These are phyloP conservation scores for Hydrozoanthus tunicans DNA, from an alignment of 64 coral and sea anemone species.

Conservation along the genomic window DNA sequence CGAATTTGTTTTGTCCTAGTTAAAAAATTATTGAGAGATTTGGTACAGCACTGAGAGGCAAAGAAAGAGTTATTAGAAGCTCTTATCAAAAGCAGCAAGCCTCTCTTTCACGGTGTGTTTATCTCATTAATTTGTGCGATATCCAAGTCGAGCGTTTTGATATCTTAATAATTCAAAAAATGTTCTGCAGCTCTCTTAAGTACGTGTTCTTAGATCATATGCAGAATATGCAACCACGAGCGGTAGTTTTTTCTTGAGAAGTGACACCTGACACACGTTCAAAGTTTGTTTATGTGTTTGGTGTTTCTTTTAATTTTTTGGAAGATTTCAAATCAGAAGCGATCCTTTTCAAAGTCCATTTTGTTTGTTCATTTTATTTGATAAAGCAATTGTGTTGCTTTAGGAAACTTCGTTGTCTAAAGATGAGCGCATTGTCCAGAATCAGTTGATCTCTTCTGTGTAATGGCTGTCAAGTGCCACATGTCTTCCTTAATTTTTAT, in stretches of 20 bases:
- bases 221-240: background rate
- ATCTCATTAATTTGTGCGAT: slow-evolving; percentile 1
- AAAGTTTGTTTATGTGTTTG: too few relatives aligned
- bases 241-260: background rate
- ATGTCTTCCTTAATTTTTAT: background rate
- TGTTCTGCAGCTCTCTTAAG: background rate
- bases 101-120: background rate
- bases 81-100: background rate
- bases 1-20: too few relatives aligned
- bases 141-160: background rate
- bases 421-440: background rate
- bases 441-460: background rate
- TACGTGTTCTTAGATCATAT: background rate
- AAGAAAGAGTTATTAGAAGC: background rate
- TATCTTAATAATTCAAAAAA: slow-evolving; percentile 2
- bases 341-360: too few relatives aligned
- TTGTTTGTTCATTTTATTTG: background rate
- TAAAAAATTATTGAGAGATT: background rate
- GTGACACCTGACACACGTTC: background rate
- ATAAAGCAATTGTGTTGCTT: background rate
- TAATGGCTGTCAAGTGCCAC: background rate
- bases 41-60: background rate
- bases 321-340: too few relatives aligned
- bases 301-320: too few relatives aligned
- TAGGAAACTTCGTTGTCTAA: background rate